phyloP scores from a whole-genome alignment of 2,113 vertebrate genomes.

The Circaetus gallicus region DNA sequence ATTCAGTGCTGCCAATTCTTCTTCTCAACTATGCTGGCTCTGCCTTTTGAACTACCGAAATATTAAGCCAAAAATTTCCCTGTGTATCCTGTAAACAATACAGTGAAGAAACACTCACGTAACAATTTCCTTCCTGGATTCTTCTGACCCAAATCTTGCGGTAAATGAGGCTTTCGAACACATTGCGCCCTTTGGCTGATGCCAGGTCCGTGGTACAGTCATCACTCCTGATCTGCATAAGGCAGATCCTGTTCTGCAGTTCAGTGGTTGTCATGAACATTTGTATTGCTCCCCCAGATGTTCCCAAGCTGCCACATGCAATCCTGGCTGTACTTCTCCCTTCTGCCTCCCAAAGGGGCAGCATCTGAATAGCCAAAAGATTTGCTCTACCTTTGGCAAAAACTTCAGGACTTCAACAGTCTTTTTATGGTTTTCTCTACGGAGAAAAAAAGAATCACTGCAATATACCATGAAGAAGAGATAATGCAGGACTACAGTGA shows the following conservation, averaged over 20 bases:
- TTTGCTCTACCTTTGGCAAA: background rate
- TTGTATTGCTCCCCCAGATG: background rate
- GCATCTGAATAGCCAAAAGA: background rate
- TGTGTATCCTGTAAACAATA: constrained; percentile 13
- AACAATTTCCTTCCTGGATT: constrained; percentile 42
- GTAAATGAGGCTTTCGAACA: background rate
- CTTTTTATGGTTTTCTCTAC: background rate
- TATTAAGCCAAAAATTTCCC: constrained; percentile 6
- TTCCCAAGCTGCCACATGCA: background rate
- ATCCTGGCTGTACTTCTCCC: background rate
- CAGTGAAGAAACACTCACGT: background rate
- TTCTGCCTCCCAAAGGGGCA: background rate
- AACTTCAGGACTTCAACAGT: background rate
- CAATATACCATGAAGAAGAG: background rate
- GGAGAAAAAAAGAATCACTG: background rate
- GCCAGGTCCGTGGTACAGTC: background rate
- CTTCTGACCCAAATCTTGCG: background rate
- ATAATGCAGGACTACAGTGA: background rate
- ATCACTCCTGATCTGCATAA: fast-evolving
- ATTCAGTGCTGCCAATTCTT: background rate
- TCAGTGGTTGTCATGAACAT: fast-evolving
- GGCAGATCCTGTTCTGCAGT: background rate
- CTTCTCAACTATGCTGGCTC: background rate
- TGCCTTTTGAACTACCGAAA: constrained; percentile 5
- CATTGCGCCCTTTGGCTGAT: fast-evolving